Percentiles rank a stretch among this genome's conserved stretches.
Conservation (phyloP, 2,888 invertebrate species). For the Ariolimax columbianus region DNA sequence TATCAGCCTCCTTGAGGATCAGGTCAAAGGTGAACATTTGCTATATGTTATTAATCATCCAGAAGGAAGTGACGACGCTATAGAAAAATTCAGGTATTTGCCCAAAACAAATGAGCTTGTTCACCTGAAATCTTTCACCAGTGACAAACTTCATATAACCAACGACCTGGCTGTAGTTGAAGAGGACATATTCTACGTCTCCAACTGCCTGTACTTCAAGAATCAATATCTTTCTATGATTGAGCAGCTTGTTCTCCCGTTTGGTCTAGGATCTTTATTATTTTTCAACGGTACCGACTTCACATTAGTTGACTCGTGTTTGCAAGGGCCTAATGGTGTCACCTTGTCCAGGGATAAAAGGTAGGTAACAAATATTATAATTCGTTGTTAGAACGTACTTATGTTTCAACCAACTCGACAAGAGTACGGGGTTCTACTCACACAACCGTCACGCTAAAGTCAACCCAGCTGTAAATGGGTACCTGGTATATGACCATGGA, state of each 20-base stretch:
- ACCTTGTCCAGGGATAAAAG: slow-evolving; percentile 27
- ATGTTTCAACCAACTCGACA: too few relatives aligned
- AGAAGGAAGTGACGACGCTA: not conserved
- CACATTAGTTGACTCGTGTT: not conserved
- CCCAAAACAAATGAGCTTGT: slow-evolving; percentile 30
- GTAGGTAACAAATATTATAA: slow-evolving; percentile 6
- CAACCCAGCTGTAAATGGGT: too few relatives aligned
- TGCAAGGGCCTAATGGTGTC: slow-evolving; percentile 34
- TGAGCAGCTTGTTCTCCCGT: not conserved
- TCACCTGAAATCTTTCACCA: slow-evolving; percentile 31
- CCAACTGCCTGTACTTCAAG: slow-evolving; percentile 47
- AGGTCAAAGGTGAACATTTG: slow-evolving; percentile 33
- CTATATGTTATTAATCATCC: slow-evolving; percentile 35
- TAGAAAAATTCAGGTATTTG: slow-evolving; percentile 38
- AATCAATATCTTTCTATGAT: not conserved
- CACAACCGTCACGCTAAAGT: too few relatives aligned
- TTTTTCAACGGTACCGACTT: slow-evolving; percentile 23
- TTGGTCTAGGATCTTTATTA: slow-evolving; percentile 3
- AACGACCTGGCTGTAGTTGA: slow-evolving; percentile 28
- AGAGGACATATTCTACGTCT: slow-evolving; percentile 45
- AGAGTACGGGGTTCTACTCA: too few relatives aligned
- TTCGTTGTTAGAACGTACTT: too few relatives aligned
- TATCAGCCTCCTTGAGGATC: slow-evolving; percentile 57
- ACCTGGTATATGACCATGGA: too few relatives aligned
- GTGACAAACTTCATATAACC: not conserved